Percentiles rank a stretch among this genome's conserved stretches.
These are phyloP conservation scores for Lepidocyrtinus sp. DNA, from an alignment of 2,888 invertebrate genomes.

Conservation along the genomic window DNA sequence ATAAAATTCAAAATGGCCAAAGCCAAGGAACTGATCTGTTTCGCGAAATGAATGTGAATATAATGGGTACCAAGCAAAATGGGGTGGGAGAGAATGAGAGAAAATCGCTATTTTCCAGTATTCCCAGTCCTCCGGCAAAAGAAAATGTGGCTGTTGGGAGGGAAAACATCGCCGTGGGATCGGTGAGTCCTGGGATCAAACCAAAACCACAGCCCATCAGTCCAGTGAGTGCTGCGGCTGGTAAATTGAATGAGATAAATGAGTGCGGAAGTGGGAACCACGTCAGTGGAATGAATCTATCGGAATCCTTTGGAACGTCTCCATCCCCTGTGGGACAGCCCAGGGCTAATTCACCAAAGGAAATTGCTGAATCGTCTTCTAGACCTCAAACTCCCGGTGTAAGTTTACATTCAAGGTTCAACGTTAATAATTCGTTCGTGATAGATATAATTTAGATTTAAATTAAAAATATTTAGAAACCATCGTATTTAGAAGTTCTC, in stretches of 20 bases:
- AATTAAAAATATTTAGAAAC: no score
- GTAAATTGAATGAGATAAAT: no score
- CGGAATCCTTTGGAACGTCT: conserved; percentile 4
- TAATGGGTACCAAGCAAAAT: no score
- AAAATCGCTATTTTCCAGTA: conserved; percentile 17
- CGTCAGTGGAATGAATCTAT: not conserved
- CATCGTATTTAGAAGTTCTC: conserved; percentile 67
- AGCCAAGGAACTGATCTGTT: conserved; percentile 27
- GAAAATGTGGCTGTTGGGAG: conserved; percentile 29
- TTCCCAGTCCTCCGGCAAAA: conserved; percentile 3
- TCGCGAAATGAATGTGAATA: conserved; percentile 16
- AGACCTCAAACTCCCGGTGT: conserved; percentile 68
- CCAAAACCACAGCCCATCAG: not conserved
- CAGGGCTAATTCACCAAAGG: conserved; percentile 59
- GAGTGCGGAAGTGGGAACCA: no score
- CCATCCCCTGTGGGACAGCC: conserved; percentile 5
- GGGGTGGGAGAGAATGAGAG: conserved; percentile 6
- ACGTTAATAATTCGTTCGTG: no score
- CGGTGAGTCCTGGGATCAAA: not conserved
- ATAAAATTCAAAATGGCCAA: not conserved
- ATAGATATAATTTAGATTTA: no score
- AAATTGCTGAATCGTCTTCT: conserved; percentile 51
- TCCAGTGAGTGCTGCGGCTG: no score
- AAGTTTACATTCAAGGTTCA: no score
- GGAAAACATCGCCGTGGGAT: no score